These are phyloP conservation scores for Chaetops frenatus DNA, from an alignment of 2,113 vertebrate species.

Conservation along the genomic window DNA sequence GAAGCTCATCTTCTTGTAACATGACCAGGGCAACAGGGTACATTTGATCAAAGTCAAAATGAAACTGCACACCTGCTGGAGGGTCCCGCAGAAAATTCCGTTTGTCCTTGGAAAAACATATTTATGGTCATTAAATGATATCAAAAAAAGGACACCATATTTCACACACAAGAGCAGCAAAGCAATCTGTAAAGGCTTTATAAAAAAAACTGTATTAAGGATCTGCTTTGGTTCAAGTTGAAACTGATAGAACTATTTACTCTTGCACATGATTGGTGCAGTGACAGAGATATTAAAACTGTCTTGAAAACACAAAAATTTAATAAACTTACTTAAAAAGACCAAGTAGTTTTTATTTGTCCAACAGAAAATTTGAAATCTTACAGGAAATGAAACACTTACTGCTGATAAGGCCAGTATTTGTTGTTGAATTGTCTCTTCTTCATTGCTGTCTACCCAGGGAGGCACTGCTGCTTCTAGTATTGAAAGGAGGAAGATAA, in stretches of 20 bases:
- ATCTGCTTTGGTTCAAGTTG: not conserved
- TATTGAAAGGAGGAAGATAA: not conserved
- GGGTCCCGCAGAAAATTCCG: slow-evolving; percentile 91
- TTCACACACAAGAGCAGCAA: not conserved
- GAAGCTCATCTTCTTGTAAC: slow-evolving; percentile 90
- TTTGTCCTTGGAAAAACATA: slow-evolving; percentile 79
- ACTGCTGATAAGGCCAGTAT: slow-evolving; percentile 95
- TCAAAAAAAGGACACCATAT: not conserved
- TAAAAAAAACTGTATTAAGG: not conserved
- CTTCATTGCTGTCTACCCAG: slow-evolving; percentile 95
- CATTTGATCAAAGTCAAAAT: slow-evolving; percentile 91
- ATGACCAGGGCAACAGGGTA: slow-evolving; percentile 89
- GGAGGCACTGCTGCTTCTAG: slow-evolving; percentile 90
- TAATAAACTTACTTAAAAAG: not conserved
- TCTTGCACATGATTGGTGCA: not conserved
- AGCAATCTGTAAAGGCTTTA: not conserved
- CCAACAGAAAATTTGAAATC: not conserved
- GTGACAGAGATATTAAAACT: not conserved
- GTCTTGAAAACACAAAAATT: not conserved
- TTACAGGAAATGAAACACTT: slow-evolving; percentile 44
- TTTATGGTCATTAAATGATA: not conserved
- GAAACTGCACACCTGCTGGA: slow-evolving; percentile 88
- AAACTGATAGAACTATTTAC: not conserved
- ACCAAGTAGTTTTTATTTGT: not conserved
- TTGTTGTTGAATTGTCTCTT: slow-evolving; percentile 96